Percentiles rank a stretch among this genome's conserved stretches.
phyloP scores from a whole-genome alignment of 2,888 invertebrate species.

The Sepiola atlantica region DNA sequence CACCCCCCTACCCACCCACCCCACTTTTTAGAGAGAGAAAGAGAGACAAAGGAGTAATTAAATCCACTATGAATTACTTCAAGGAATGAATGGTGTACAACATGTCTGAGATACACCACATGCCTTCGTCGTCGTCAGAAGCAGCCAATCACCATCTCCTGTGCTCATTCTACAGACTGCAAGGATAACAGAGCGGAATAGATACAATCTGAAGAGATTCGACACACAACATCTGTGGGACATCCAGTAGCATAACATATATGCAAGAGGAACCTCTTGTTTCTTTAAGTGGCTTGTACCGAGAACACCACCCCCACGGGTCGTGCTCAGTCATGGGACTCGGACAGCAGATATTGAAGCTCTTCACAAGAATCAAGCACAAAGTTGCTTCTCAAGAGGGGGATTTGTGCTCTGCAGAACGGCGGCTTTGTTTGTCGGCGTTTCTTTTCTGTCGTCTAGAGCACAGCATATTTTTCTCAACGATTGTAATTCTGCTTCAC shows the following conservation, averaged over 20 bases:
- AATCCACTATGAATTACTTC: not conserved
- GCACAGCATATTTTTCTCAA: too few species aligned
- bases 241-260: not conserved
- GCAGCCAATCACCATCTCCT: not conserved
- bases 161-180: not conserved
- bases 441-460: too few species aligned
- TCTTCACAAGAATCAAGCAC: conserved; percentile 9
- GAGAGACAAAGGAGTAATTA: not conserved
- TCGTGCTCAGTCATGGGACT: not conserved
- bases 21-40: not conserved
- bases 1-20: not conserved
- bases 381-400: not conserved
- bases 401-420: not conserved
- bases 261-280: not conserved
- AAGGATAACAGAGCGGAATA: not conserved
- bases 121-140: not conserved
- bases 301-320: not conserved
- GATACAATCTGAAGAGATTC: not conserved
- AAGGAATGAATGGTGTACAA: not conserved
- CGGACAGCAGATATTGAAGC: not conserved
- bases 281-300: not conserved
- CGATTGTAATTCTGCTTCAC: too few species aligned
- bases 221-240: not conserved
- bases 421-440: too few species aligned
- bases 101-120: not conserved